Conservation (phyloP, 1,140 invertebrate genomes). For the Scaptomyza hsui region DNA sequence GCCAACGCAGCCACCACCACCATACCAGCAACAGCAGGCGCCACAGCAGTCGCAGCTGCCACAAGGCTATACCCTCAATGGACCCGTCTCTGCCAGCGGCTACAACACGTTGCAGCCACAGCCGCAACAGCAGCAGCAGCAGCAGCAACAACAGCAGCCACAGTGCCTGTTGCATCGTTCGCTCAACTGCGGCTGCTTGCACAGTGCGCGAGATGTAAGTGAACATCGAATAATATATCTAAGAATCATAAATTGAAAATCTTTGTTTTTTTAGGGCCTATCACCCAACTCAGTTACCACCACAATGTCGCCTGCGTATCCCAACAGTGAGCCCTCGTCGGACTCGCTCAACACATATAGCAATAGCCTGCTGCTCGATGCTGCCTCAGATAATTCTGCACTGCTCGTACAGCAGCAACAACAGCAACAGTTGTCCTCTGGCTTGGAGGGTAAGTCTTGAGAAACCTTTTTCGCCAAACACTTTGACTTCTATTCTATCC, state of each 20-base stretch:
- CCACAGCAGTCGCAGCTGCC: constrained; percentile 56
- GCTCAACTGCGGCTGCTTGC: constrained; percentile 86
- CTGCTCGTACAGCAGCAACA: constrained; percentile 74
- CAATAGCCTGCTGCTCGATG: constrained; percentile 70
- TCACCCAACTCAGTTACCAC: constrained; percentile 86
- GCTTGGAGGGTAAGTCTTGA: constrained; percentile 66
- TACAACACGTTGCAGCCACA: constrained; percentile 66
- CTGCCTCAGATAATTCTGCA: constrained; percentile 44
- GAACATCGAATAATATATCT: not conserved
- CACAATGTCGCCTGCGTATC: constrained; percentile 88
- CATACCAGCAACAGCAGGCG: constrained; percentile 84
- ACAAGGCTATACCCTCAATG: constrained; percentile 70
- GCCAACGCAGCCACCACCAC: constrained; percentile 85
- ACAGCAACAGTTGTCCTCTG: constrained; percentile 63
- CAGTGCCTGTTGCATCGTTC: constrained; percentile 88
- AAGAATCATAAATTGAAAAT: not conserved
- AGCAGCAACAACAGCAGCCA: constrained; percentile 82
- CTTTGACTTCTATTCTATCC: constrained; percentile 14
- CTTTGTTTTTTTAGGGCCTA: constrained; percentile 84
- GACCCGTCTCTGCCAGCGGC: constrained; percentile 48
- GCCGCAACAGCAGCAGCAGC: constrained; percentile 24
- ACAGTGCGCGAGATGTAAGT: constrained; percentile 81
- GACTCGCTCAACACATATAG: constrained; percentile 85
- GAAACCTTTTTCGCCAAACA: not conserved
- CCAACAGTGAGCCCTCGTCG: constrained; percentile 87